A percentile compares a stretch with the other conserved stretches of the same genome.
phyloP scores from a whole-genome alignment of 2,797 vertebrate species.

The Anguilla megastoma region DNA sequence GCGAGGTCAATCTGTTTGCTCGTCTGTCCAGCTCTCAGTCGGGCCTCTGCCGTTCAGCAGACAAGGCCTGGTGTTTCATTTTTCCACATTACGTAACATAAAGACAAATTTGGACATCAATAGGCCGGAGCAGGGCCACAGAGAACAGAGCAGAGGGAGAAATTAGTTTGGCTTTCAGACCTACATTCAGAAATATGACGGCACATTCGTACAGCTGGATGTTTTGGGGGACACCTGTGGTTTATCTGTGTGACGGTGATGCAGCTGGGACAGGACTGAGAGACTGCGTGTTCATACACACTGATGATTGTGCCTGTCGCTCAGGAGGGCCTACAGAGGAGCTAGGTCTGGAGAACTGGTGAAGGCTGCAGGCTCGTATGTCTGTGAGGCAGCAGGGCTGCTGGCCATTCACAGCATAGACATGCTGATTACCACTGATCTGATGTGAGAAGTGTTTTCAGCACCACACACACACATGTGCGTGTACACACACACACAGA shows the following conservation, averaged over 20 bases:
- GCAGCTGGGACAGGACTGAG: neutral
- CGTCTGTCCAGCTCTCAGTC: neutral
- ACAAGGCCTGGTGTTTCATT: too few species aligned
- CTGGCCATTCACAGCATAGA: neutral
- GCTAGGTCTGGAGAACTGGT: neutral
- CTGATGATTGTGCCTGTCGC: too few species aligned
- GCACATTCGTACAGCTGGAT: neutral
- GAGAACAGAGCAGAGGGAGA: neutral
- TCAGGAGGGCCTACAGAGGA: neutral
- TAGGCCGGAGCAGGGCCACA: neutral
- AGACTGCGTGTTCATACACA: neutral
- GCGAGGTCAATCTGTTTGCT: constrained; percentile 12
- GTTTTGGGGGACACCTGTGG: too few species aligned
- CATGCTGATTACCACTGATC: constrained; percentile 1
- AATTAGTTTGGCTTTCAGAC: neutral
- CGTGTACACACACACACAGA: constrained; percentile 16
- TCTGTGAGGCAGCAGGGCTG: neutral
- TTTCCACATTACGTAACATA: neutral
- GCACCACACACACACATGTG: constrained; percentile 6
- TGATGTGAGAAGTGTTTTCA: neutral
- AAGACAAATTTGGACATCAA: neutral
- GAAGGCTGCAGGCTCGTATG: neutral
- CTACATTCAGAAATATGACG: neutral
- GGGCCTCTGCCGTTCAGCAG: neutral
- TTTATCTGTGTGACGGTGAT: neutral